Evolutionary conservation across 1,140 invertebrate species (phyloP).

Genomic region (Formica selysi): DNA sequence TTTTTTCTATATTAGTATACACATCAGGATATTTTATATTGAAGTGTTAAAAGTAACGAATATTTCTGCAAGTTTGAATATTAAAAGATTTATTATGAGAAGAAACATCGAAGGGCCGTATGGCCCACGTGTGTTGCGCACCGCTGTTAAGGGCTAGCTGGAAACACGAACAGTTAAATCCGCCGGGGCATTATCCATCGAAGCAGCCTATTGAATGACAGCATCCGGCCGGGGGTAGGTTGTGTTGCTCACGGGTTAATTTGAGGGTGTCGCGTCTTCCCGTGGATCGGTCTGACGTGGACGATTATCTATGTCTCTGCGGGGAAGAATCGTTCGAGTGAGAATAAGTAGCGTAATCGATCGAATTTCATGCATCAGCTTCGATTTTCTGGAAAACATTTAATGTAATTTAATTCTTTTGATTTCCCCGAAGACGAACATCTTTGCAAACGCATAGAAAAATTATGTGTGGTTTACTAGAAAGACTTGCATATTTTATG

Average conservation of each 20-base stretch:
- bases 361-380: conserved; percentile 37
- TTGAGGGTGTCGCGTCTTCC: conserved; percentile 56
- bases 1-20: background rate
- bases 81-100: background rate
- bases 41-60: background rate
- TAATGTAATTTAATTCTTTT: conserved; percentile 43
- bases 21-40: background rate
- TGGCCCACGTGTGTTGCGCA: conserved; percentile 22
- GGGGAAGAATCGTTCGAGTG: background rate
- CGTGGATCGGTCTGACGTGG: conserved; percentile 37
- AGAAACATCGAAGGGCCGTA: background rate
- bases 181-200: conserved; percentile 30
- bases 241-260: conserved; percentile 46
- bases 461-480: background rate
- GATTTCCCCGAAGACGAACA: conserved; percentile 18
- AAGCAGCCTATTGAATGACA: conserved; percentile 53
- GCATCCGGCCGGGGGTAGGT: conserved; percentile 38
- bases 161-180: conserved; percentile 43
- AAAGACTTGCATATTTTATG: conserved; percentile 3
- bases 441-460: conserved; percentile 28
- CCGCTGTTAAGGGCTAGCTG: conserved; percentile 32
- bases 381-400: conserved; percentile 4
- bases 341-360: conserved; percentile 21
- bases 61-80: background rate
- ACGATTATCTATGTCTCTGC: conserved; percentile 44